phyloP scores from a whole-genome alignment of 2,888 invertebrate species.

The Pachycephus smyrnensis region DNA sequence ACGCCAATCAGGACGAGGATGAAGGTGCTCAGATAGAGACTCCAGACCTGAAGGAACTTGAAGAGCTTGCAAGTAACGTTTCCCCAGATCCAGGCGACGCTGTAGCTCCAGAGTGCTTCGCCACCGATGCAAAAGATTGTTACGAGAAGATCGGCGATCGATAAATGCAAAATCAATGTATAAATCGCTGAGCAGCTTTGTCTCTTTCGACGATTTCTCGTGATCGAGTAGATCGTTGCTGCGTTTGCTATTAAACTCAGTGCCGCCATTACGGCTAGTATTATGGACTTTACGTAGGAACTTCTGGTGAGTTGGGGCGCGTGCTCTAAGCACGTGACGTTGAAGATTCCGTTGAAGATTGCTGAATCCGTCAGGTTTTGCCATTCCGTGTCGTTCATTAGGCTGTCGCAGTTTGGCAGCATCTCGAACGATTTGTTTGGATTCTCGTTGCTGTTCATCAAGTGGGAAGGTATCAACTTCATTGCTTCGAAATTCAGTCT shows the following conservation, averaged over 20 bases:
- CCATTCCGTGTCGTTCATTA: not conserved
- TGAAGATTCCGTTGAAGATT: slow-evolving; percentile 28
- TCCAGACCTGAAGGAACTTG: slow-evolving; percentile 85
- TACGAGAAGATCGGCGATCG: slow-evolving; percentile 84
- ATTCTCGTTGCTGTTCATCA: not conserved
- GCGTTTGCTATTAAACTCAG: slow-evolving; percentile 81
- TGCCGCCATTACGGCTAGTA: slow-evolving; percentile 78
- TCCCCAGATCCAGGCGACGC: slow-evolving; percentile 85
- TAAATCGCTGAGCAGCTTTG: slow-evolving; percentile 80
- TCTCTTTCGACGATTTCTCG: slow-evolving; percentile 72
- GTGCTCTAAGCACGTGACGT: slow-evolving; percentile 70
- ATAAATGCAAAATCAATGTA: slow-evolving; percentile 83
- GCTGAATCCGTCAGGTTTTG: not conserved
- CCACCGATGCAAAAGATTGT: slow-evolving; percentile 85
- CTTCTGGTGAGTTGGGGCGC: slow-evolving; percentile 77
- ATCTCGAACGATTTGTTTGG: slow-evolving; percentile 5
- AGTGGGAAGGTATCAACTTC: slow-evolving; percentile 12
- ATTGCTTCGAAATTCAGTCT: not conserved
- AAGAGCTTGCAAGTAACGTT: slow-evolving; percentile 82
- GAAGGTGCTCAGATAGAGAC: slow-evolving; percentile 85
- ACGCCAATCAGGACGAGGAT: slow-evolving; percentile 85
- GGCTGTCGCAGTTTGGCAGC: slow-evolving; percentile 13
- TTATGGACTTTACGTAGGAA: slow-evolving; percentile 75
- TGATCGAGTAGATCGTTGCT: slow-evolving; percentile 82
- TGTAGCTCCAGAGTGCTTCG: slow-evolving; percentile 84